Evolutionary conservation across 2,888 invertebrate genomes (phyloP).

Genomic region (Diaphora mendica): DNA sequence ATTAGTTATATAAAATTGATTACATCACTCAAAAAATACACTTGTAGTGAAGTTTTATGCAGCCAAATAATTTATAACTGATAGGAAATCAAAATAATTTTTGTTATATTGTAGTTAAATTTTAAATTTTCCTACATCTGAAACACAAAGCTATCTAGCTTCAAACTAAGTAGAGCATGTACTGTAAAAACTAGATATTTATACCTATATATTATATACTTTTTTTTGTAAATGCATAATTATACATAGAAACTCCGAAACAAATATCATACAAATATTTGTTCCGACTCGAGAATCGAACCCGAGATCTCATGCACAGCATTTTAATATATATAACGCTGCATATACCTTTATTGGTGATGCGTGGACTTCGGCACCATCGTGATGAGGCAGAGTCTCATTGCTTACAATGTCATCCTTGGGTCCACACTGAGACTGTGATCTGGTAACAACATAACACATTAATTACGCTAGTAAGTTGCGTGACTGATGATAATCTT

Average conservation of each 20-base stretch:
- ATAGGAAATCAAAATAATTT: not conserved
- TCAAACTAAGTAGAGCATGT: too few species aligned
- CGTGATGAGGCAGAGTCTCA: conserved; percentile 64
- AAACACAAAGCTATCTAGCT: too few species aligned
- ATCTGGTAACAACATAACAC: conserved; percentile 57
- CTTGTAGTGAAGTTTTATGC: not conserved
- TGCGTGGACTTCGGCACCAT: conserved; percentile 72
- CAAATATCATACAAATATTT: too few species aligned
- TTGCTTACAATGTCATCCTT: conserved; percentile 63
- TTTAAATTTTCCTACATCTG: too few species aligned
- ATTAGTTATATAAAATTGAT: too few species aligned
- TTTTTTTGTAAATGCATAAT: too few species aligned
- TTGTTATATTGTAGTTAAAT: not conserved
- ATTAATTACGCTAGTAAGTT: conserved; percentile 53
- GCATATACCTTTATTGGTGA: conserved; percentile 69
- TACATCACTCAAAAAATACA: not conserved
- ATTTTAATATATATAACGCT: not conserved
- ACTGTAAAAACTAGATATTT: too few species aligned
- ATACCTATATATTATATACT: too few species aligned
- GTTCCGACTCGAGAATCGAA: too few species aligned
- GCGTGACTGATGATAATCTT: conserved; percentile 35
- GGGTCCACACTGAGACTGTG: conserved; percentile 66
- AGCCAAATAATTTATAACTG: not conserved
- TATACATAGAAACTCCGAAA: too few species aligned
- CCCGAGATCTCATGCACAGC: too few species aligned